phyloP scores from a whole-genome alignment of 2,113 vertebrate genomes.

The Hyla sarda region DNA sequence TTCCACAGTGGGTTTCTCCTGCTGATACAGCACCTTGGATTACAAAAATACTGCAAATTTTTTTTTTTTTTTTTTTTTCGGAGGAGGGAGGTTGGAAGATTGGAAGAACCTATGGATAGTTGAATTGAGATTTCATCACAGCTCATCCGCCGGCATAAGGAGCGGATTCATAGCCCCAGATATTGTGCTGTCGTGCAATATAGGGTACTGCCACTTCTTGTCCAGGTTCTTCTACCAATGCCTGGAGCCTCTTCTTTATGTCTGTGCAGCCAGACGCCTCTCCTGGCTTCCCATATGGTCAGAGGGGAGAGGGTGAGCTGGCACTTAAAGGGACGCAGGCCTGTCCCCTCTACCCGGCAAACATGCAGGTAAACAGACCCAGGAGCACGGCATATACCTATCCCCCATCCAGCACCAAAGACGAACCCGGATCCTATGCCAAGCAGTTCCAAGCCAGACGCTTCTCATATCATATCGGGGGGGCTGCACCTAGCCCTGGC shows the following conservation, averaged over 20 bases:
- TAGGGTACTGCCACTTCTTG: background rate
- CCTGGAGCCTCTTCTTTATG: constrained; percentile 37
- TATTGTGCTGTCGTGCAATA: background rate
- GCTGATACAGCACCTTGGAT: constrained; percentile 41
- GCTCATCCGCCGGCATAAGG: constrained; percentile 24
- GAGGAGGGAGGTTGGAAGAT: background rate
- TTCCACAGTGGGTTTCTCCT: background rate
- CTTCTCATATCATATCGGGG: constrained; percentile 54
- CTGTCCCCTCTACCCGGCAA: constrained; percentile 23
- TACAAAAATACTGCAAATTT: constrained; percentile 22
- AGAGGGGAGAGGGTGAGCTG: constrained; percentile 38
- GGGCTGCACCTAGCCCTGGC: constrained; percentile 12
- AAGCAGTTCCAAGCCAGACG: constrained; percentile 51
- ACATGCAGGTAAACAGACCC: constrained; percentile 57
- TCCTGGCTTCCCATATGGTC: constrained; percentile 46
- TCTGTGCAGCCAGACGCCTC: constrained; percentile 45
- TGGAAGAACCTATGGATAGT: constrained; percentile 3
- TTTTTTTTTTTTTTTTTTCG: background rate
- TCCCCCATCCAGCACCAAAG: constrained; percentile 45
- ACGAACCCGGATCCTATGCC: constrained; percentile 46
- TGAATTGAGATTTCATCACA: background rate
- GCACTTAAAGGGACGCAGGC: constrained; percentile 44
- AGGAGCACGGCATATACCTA: constrained; percentile 55
- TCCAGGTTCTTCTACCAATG: constrained; percentile 50
- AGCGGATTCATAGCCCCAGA: background rate